Conservation (phyloP, 2,888 invertebrate genomes). For the Nephrotoma guestfalica region DNA sequence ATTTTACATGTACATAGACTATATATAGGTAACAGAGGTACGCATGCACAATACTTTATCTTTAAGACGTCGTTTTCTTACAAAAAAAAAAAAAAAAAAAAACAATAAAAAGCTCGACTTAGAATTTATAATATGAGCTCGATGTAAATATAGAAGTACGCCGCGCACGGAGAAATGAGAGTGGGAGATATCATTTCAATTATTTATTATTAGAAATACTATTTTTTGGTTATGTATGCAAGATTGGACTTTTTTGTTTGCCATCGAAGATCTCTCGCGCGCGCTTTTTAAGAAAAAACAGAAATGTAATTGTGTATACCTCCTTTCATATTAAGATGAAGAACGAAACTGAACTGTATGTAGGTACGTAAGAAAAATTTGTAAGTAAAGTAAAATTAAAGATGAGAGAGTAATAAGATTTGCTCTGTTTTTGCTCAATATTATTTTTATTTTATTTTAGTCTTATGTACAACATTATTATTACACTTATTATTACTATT, state of each 20-base stretch:
- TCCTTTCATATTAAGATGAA: background rate
- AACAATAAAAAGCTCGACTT: background rate
- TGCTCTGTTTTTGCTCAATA: conserved; percentile 5
- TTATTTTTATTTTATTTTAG: background rate
- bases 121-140: background rate
- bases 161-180: background rate
- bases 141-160: background rate
- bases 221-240: background rate
- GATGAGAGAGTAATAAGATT: conserved; percentile 2
- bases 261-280: background rate
- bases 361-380: background rate
- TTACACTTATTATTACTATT: conserved; percentile 4
- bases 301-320: background rate
- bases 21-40: background rate
- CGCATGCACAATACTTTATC: background rate
- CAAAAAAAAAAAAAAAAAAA: too few species aligned
- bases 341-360: background rate
- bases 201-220: background rate
- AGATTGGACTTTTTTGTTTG: background rate
- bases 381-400: background rate
- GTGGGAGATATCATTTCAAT: background rate
- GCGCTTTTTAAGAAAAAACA: background rate
- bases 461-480: background rate
- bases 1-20: background rate
- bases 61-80: background rate